Evolutionary conservation across 2,113 vertebrate genomes (phyloP).

Genomic region (Dicrurus megarhynchus): DNA sequence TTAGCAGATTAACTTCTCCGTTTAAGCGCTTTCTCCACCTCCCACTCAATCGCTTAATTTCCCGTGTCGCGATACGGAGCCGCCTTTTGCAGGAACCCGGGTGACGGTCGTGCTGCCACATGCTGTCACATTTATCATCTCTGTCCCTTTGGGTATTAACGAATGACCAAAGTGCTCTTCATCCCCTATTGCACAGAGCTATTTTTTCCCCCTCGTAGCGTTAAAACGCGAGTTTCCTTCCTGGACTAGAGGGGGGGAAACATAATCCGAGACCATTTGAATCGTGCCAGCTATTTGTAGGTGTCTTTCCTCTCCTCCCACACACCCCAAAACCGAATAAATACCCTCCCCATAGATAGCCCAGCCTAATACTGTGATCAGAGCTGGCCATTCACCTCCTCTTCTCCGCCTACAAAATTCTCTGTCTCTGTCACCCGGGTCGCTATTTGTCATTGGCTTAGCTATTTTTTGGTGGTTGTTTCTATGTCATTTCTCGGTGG

Average conservation of each 20-base stretch:
- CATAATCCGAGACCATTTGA: conserved; percentile 5
- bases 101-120: conserved; percentile 43
- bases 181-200: background rate
- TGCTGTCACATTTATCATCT: conserved; percentile 40
- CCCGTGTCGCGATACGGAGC: conserved; percentile 46
- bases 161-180: conserved; percentile 15
- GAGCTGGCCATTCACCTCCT: conserved; percentile 63
- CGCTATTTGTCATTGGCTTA: conserved; percentile 56
- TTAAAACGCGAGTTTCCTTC: conserved; percentile 35
- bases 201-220: background rate
- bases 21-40: conserved; percentile 22
- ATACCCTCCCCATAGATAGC: conserved; percentile 33
- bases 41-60: conserved; percentile 22
- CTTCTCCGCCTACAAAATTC: conserved; percentile 61
- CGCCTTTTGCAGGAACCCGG: conserved; percentile 38
- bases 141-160: conserved; percentile 24
- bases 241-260: background rate
- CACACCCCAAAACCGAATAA: conserved; percentile 45
- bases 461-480: conserved; percentile 56
- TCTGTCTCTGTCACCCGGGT: conserved; percentile 53
- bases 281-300: conserved; percentile 52
- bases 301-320: conserved; percentile 50
- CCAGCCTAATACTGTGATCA: conserved; percentile 20
- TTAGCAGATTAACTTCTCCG: conserved; percentile 42
- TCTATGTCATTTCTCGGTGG: conserved; percentile 50